phyloP scores from a whole-genome alignment of 2,888 invertebrate genomes.

The Choreutis nemorana region DNA sequence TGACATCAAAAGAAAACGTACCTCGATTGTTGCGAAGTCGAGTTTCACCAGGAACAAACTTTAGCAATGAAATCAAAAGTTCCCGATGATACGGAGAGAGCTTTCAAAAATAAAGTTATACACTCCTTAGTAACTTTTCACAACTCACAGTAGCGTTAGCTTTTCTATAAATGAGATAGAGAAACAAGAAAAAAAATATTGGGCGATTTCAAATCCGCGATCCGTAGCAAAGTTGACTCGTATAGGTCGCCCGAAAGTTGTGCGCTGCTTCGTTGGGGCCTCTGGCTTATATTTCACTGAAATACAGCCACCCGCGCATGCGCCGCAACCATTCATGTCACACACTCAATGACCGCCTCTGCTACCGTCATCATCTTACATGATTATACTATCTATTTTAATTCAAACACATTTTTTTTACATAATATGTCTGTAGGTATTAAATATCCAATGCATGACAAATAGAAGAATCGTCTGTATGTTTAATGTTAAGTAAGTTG shows the following conservation, averaged over 20 bases:
- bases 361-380: constrained; percentile 29
- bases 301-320: constrained; percentile 38
- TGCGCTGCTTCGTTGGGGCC: constrained; percentile 40
- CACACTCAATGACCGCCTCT: constrained; percentile 57
- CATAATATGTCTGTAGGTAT: too few relatives aligned
- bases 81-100: constrained; percentile 19
- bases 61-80: constrained; percentile 31
- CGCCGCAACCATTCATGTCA: constrained; percentile 47
- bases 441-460: too few relatives aligned
- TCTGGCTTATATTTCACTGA: constrained; percentile 51
- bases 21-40: too few relatives aligned
- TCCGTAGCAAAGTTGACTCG: constrained; percentile 37
- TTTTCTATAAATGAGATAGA: constrained; percentile 15
- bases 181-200: constrained; percentile 10
- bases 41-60: constrained; percentile 37
- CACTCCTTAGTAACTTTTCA: constrained; percentile 32
- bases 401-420: constrained; percentile 12
- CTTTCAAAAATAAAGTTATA: constrained; percentile 17
- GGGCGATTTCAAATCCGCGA: constrained; percentile 14
- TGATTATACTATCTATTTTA: too few relatives aligned
- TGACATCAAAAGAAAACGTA: too few relatives aligned
- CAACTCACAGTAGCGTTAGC: constrained; percentile 24
- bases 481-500: too few relatives aligned
- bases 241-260: constrained; percentile 58
- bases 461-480: too few relatives aligned